Evolutionary conservation across 2,888 invertebrate genomes (phyloP), one percentile per base, ranked within the genome.

Genomic region (Petrolisthes cinctipes): DNA sequence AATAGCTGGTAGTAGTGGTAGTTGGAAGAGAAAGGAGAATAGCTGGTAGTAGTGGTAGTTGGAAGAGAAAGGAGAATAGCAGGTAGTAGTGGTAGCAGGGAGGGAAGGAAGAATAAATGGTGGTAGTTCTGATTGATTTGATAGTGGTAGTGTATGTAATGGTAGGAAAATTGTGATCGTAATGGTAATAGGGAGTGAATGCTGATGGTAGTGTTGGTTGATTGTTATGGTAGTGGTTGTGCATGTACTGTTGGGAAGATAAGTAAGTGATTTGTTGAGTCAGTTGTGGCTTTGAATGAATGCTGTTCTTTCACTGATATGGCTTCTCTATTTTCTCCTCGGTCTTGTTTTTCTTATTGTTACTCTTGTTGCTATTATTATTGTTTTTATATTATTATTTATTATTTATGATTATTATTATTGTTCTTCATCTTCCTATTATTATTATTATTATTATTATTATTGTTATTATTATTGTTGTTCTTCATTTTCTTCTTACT

Each of bases 291-390:
- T 37, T 0, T 0, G 37, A 37, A 37, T 37, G 37, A 2, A 37
- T 37, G 37, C 37, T 37, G 37, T 37, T 2, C 66, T 66, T 14
- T 17, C 17, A 66, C 66, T 66, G 17, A 11, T 66, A 66, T 1
- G 11, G 66, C 53, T 53, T 11, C 14, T 11, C 14, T 51, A 14
- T 51, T n/a, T 51, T 53, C 53, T 53, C 53, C 76, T 76, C 51
- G 51, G 53, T 78, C 78, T 78, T n/a, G 17, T 54, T 78, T 54
- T 37, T 82, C 82, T 82, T 66, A 66, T 66, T 82, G 66, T 82
- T 66, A 66, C 82, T 82, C 82, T 82, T 66, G 57, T 78, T 7
- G 5, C 23, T 5, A 23, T 56, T 7, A n/a, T 20, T 56, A 20
- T 20, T 23, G 23, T 54, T 57, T 2, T 61, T 51, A 51, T 20